phyloP scores from a whole-genome alignment of 2,113 vertebrate genomes.

The Electrona antarctica region DNA sequence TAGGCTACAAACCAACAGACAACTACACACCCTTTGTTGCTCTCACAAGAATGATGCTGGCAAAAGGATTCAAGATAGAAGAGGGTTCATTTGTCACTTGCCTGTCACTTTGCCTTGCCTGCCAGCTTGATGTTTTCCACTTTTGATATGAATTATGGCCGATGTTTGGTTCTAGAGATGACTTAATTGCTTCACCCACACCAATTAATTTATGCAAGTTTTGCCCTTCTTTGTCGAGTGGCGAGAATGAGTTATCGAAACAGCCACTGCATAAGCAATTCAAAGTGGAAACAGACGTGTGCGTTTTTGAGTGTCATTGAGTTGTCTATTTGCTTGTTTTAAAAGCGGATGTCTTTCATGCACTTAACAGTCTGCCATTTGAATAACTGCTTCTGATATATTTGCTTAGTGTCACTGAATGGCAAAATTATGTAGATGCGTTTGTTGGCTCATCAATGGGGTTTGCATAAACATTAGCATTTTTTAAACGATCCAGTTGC shows the following conservation, averaged over 20 bases:
- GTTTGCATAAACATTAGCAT: constrained; percentile 4
- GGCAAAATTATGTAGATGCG: constrained; percentile 11
- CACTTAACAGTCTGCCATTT: constrained; percentile 45
- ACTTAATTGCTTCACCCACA: constrained; percentile 60
- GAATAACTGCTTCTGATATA: constrained; percentile 43
- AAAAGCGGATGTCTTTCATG: constrained; percentile 34
- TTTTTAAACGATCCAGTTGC: neutral
- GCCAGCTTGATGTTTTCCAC: constrained; percentile 27
- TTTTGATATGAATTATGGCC: constrained; percentile 2
- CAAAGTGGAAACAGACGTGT: constrained; percentile 57
- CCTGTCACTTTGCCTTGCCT: no score
- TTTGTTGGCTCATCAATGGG: neutral
- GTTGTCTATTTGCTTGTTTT: constrained; percentile 40
- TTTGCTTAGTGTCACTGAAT: constrained; percentile 21
- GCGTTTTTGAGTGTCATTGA: constrained; percentile 55
- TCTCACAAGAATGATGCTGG: no score
- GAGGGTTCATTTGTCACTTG: no score
- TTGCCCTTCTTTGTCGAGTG: constrained; percentile 48
- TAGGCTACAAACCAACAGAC: no score
- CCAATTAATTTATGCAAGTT: constrained; percentile 35
- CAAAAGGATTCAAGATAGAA: no score
- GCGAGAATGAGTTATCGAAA: constrained; percentile 60
- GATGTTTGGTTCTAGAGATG: constrained; percentile 43
- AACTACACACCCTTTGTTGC: no score
- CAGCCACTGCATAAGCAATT: constrained; percentile 57